Conservation (phyloP, 2,113 vertebrate species). For the Pteropus alecto region DNA sequence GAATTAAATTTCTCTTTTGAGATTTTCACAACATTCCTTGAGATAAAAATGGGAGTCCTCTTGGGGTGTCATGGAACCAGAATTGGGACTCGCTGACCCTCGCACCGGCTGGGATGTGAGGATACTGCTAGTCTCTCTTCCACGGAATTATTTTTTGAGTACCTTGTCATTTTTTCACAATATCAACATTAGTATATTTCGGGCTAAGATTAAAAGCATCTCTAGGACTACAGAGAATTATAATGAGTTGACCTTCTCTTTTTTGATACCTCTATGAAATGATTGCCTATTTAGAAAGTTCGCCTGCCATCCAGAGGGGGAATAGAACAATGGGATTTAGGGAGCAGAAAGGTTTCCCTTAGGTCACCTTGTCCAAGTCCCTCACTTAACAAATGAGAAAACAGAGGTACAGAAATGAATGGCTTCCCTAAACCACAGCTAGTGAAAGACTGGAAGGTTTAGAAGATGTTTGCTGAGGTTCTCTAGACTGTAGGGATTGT, state of each 20-base stretch:
- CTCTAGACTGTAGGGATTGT: background rate
- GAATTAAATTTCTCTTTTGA: conserved; percentile 44
- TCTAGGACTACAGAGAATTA: background rate
- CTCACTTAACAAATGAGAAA: conserved; percentile 9
- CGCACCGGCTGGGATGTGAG: background rate
- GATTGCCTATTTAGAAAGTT: background rate
- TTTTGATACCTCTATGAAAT: background rate
- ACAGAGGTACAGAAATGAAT: background rate
- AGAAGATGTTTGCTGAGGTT: background rate
- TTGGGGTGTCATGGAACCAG: background rate
- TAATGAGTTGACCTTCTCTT: conserved; percentile 11
- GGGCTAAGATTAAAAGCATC: background rate
- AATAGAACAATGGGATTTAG: background rate
- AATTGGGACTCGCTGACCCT: background rate
- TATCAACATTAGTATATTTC: conserved; percentile 23
- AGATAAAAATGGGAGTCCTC: background rate
- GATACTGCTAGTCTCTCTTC: background rate
- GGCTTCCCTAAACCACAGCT: background rate
- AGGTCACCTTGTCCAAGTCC: background rate
- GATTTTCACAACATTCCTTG: background rate
- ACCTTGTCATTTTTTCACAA: background rate
- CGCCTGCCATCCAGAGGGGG: background rate
- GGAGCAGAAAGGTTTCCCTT: background rate
- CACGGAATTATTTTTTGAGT: background rate
- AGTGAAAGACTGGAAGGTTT: background rate